These are phyloP conservation scores for Platyura marginata DNA, from an alignment of 1,140 invertebrate genomes.

Conservation along the genomic window DNA sequence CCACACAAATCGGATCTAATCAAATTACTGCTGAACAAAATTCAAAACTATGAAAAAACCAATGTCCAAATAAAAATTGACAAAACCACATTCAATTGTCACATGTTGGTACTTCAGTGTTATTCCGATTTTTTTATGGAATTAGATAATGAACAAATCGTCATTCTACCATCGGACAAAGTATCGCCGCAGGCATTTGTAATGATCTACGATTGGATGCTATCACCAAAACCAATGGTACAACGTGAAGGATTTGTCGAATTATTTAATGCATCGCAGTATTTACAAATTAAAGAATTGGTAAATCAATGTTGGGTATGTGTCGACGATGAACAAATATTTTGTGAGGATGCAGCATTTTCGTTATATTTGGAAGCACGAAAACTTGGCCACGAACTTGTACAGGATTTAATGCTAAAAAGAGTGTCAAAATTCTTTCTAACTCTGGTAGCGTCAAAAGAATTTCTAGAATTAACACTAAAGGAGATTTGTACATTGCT, in stretches of 20 bases:
- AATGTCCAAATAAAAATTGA: conserved; percentile 15
- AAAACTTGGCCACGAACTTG: conserved; percentile 7
- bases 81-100: conserved; percentile 15
- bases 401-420: conserved; percentile 41
- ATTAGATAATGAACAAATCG: background rate
- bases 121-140: conserved; percentile 16
- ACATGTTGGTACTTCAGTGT: conserved; percentile 15
- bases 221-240: conserved; percentile 36
- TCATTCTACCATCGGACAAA: conserved; percentile 20
- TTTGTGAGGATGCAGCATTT: conserved; percentile 51
- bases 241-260: conserved; percentile 45
- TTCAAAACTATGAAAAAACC: conserved; percentile 13
- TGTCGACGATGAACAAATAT: conserved; percentile 38
- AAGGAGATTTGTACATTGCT: conserved; percentile 42
- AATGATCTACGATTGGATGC: conserved; percentile 59
- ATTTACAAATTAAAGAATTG: conserved; percentile 45
- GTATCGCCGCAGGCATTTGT: conserved; percentile 40
- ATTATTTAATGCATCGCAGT: conserved; percentile 43
- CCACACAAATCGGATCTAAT: conserved; percentile 8
- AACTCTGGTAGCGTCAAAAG: conserved; percentile 43
- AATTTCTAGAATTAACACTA: conserved; percentile 40
- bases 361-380: conserved; percentile 40
- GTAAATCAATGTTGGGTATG: conserved; percentile 53
- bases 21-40: conserved; percentile 12
- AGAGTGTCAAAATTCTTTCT: conserved; percentile 52